These are phyloP conservation scores for Vultur gryphus DNA, from an alignment of 2,797 vertebrate species.

Conservation along the genomic window DNA sequence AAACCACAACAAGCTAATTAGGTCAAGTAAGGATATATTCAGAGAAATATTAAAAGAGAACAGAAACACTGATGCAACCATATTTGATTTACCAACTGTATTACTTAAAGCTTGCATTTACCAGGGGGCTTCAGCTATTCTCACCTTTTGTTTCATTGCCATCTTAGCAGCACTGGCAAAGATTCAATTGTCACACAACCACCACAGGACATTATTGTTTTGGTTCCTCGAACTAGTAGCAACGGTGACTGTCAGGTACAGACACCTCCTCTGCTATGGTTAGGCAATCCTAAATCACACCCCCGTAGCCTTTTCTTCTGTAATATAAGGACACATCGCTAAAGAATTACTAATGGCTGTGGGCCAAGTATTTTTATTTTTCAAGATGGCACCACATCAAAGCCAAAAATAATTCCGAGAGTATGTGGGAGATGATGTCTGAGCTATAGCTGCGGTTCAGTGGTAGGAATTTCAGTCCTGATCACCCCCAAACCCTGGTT, in stretches of 20 bases:
- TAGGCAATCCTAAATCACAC: neutral
- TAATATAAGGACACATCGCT: neutral
- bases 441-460: neutral
- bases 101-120: neutral
- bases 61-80: neutral
- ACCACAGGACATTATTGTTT: neutral
- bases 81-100: neutral
- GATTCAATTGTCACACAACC: neutral
- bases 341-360: neutral
- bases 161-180: neutral
- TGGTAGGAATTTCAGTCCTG: accelerated
- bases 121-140: neutral
- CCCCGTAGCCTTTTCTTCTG: neutral
- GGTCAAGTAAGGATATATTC: neutral
- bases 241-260: accelerated
- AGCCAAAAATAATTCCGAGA: neutral
- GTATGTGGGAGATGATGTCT: accelerated
- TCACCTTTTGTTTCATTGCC: neutral
- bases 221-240: neutral
- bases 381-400: neutral
- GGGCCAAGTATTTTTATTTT: neutral
- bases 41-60: neutral
- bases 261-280: neutral
- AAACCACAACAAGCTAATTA: neutral
- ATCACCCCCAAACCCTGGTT: neutral